A percentile compares a stretch with the other conserved stretches of the same genome.
These are phyloP conservation scores for Nannoperca australis DNA, from an alignment of 2,797 vertebrate genomes.

Conservation along the genomic window DNA sequence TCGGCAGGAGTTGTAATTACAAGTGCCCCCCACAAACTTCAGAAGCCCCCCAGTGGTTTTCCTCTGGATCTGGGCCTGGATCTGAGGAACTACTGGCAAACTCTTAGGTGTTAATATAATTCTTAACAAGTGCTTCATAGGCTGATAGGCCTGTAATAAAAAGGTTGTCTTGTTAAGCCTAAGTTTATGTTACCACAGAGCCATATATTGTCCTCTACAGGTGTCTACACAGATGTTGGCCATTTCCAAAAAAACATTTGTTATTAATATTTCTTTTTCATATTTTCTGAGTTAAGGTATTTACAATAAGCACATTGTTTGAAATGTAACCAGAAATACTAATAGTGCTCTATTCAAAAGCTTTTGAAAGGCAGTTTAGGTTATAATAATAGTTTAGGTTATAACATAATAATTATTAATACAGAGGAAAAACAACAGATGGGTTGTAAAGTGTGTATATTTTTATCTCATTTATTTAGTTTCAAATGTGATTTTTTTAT, in stretches of 20 bases:
- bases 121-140: conserved; percentile 29
- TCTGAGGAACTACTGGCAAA: conserved; percentile 10
- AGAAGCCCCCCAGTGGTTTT: not conserved
- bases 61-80: conserved; percentile 7
- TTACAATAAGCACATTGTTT: not conserved
- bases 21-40: not conserved
- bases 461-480: not conserved
- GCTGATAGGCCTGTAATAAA: conserved; percentile 16
- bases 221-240: not conserved
- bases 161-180: conserved; percentile 39
- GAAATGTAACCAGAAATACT: not conserved
- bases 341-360: not conserved
- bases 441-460: conserved; percentile 1
- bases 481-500: conserved; percentile 5
- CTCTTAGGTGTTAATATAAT: conserved; percentile 9
- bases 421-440: conserved; percentile 26
- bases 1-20: not conserved
- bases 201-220: not conserved
- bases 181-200: conserved; percentile 3
- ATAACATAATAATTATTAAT: too few species aligned
- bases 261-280: not conserved
- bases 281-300: not conserved
- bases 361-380: conserved; percentile 8
- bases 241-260: not conserved
- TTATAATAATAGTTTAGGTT: too few species aligned